Conservation (phyloP, 2,113 vertebrate genomes). For the Poicephalus gulielmi region DNA sequence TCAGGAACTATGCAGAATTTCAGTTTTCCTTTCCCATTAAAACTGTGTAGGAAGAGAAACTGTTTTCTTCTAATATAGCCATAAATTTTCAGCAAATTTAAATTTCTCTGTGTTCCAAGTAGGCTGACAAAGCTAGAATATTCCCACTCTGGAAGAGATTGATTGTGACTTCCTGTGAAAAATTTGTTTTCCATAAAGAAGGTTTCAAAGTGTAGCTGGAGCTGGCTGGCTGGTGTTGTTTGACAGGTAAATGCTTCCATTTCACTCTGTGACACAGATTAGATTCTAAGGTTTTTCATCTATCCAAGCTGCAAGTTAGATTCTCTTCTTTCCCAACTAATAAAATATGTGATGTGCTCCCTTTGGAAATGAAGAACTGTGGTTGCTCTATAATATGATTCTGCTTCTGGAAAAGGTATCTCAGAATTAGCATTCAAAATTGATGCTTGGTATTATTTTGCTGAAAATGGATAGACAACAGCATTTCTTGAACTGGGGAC, state of each 20-base stretch:
- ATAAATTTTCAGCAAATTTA: background rate
- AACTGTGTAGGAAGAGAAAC: background rate
- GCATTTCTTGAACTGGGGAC: background rate
- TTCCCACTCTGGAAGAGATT: background rate
- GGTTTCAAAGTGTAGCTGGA: background rate
- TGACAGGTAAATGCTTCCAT: background rate
- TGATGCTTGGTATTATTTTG: background rate
- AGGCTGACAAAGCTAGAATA: background rate
- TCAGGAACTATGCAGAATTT: background rate
- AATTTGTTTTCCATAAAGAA: background rate
- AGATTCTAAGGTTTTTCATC: background rate
- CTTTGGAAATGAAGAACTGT: background rate
- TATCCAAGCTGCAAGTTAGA: background rate
- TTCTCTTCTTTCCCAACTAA: background rate
- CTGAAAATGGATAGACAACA: background rate
- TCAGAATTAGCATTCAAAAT: background rate
- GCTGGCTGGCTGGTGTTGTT: background rate
- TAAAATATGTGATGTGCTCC: background rate
- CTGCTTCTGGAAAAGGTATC: background rate
- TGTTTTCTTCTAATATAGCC: background rate
- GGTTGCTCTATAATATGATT: background rate
- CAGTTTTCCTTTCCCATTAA: background rate
- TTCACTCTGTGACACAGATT: background rate
- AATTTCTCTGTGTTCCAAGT: background rate
- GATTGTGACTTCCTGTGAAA: constrained; percentile 5